Evolutionary conservation across 2,113 vertebrate species (phyloP).

Genomic region (Rallus limicola): DNA sequence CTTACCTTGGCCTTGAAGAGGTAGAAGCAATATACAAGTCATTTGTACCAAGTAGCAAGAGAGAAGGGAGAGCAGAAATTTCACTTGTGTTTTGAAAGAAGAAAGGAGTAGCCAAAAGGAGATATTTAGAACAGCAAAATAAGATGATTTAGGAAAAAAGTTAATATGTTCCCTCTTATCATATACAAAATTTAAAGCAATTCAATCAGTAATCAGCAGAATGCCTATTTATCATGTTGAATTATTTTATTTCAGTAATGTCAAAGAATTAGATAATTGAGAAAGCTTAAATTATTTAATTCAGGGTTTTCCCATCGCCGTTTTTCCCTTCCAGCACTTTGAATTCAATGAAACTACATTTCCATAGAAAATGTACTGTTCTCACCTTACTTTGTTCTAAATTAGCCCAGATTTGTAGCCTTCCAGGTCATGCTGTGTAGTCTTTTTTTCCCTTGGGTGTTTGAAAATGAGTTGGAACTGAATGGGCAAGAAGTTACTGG

Average conservation of each 20-base stretch:
- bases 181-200: background rate
- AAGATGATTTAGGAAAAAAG: background rate
- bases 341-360: slow-evolving; percentile 40
- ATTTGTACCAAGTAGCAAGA: background rate
- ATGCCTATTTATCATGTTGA: background rate
- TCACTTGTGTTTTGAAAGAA: background rate
- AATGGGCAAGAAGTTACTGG: slow-evolving; percentile 14
- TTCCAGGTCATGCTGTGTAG: slow-evolving; percentile 14
- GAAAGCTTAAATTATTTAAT: slow-evolving; percentile 25
- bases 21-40: background rate
- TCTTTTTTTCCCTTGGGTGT: slow-evolving; percentile 17
- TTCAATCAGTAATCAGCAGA: background rate
- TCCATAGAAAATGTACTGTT: slow-evolving; percentile 17
- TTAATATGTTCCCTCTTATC: background rate
- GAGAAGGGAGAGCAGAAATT: background rate
- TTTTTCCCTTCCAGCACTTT: slow-evolving; percentile 17
- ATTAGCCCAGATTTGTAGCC: slow-evolving; percentile 8
- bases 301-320: background rate
- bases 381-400: slow-evolving; percentile 42
- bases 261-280: background rate
- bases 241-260: background rate
- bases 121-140: background rate
- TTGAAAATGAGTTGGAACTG: slow-evolving; percentile 40
- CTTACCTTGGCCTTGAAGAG: background rate
- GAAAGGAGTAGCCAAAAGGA: background rate